These are phyloP conservation scores for Lasaia peninsularis DNA, from an alignment of 1,140 invertebrate genomes.

Conservation along the genomic window DNA sequence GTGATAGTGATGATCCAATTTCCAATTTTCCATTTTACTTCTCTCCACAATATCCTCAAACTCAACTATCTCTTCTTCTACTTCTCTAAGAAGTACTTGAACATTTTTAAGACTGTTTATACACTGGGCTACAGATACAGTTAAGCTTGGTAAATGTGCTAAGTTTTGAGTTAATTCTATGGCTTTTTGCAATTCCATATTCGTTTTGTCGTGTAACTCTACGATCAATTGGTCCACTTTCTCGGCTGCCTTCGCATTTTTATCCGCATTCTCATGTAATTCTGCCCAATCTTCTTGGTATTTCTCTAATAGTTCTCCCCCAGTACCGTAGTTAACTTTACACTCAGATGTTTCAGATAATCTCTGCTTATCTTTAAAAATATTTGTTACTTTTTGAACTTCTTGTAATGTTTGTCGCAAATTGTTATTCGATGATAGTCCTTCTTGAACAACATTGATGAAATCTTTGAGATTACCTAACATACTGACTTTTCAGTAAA, in stretches of 20 bases:
- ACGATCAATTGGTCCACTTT: conserved; percentile 58
- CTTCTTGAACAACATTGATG: conserved; percentile 68
- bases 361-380: conserved; percentile 67
- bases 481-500: no score
- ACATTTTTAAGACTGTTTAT: conserved; percentile 59
- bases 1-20: conserved; percentile 67
- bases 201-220: conserved; percentile 47
- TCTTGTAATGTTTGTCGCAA: conserved; percentile 64
- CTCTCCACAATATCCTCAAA: conserved; percentile 65
- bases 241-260: conserved; percentile 59
- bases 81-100: conserved; percentile 45
- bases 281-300: conserved; percentile 64
- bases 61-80: conserved; percentile 59
- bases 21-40: conserved; percentile 68
- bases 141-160: conserved; percentile 48
- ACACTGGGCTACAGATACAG: conserved; percentile 57
- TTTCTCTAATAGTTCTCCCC: conserved; percentile 54
- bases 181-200: conserved; percentile 45
- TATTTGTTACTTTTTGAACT: conserved; percentile 64
- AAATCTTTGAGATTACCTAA: conserved; percentile 68
- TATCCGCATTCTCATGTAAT: conserved; percentile 59
- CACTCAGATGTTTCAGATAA: conserved; percentile 36
- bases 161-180: conserved; percentile 54
- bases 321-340: conserved; percentile 65
- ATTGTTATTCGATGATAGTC: conserved; percentile 57